Evolutionary conservation across 1,140 invertebrate genomes (phyloP).

Genomic region (Papilio aristodemus): DNA sequence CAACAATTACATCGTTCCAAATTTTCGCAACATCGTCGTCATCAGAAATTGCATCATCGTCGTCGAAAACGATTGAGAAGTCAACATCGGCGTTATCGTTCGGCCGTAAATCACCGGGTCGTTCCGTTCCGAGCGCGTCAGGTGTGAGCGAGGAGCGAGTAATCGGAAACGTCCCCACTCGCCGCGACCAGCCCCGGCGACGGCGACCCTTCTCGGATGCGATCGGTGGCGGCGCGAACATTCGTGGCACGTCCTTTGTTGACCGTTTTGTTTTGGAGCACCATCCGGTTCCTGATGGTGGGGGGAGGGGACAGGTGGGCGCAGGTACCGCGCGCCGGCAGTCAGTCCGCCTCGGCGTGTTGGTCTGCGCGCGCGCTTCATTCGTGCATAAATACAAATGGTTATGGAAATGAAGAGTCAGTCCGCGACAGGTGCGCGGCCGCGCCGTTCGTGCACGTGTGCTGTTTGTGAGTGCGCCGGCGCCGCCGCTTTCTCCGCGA

Average conservation of each 20-base stretch:
- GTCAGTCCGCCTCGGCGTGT: conserved; percentile 70
- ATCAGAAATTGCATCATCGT: conserved; percentile 47
- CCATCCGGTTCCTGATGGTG: conserved; percentile 76
- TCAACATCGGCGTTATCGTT: conserved; percentile 42
- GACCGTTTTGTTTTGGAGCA: conserved; percentile 79
- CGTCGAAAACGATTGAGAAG: conserved; percentile 49
- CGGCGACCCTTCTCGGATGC: conserved; percentile 59
- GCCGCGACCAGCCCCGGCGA: conserved; percentile 48
- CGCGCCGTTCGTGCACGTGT: conserved; percentile 77
- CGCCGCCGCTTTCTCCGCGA: conserved; percentile 58
- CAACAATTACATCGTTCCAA: conserved; percentile 54
- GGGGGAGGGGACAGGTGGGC: conserved; percentile 71
- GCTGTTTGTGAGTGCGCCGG: conserved; percentile 75
- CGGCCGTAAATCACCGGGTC: conserved; percentile 57
- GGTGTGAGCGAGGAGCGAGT: conserved; percentile 63
- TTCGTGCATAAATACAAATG: conserved; percentile 59
- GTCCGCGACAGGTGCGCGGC: conserved; percentile 76
- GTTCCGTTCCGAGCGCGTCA: conserved; percentile 63
- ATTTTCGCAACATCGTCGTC: conserved; percentile 49
- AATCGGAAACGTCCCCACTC: conserved; percentile 51
- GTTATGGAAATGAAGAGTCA: conserved; percentile 73
- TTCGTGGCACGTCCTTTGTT: conserved; percentile 78
- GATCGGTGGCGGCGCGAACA: conserved; percentile 70
- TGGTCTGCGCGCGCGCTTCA: conserved; percentile 71
- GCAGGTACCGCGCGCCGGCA: conserved; percentile 69